Evolutionary conservation across 2,888 invertebrate genomes (phyloP).

Genomic region (Eumacrocentrus americanus): DNA sequence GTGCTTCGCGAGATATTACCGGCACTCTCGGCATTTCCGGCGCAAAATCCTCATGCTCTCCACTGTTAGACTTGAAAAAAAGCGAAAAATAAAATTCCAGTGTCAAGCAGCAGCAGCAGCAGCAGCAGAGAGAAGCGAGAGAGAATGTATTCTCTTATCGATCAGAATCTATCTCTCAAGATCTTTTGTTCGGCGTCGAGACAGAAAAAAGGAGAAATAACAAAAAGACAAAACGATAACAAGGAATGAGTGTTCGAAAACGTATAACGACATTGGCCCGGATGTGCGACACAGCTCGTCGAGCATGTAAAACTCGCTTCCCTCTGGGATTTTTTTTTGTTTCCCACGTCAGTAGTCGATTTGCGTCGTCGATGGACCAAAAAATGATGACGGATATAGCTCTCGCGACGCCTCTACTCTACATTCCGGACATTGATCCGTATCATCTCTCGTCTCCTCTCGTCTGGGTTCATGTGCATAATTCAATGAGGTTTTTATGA

Average conservation of each 20-base stretch:
- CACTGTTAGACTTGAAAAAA: too few species aligned
- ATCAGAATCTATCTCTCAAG: background rate
- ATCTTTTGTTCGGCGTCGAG: background rate
- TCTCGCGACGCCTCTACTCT: background rate
- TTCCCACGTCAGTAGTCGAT: background rate
- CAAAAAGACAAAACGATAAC: background rate
- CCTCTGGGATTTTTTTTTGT: background rate
- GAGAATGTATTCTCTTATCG: too few species aligned
- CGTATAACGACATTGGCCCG: constrained; percentile 10
- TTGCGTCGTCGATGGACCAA: constrained; percentile 5
- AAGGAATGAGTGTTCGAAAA: background rate
- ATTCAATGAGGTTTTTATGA: too few species aligned
- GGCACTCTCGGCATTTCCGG: too few species aligned
- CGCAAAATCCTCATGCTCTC: too few species aligned
- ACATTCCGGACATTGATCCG: background rate
- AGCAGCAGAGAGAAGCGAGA: too few species aligned
- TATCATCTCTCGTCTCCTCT: background rate
- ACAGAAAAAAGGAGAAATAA: background rate
- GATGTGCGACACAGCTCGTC: constrained; percentile 6
- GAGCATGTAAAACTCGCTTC: constrained; percentile 8
- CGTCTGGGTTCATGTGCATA: too few species aligned
- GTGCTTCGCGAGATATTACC: too few species aligned
- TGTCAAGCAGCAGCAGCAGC: too few species aligned
- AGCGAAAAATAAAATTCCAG: too few species aligned
- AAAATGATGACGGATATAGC: constrained; percentile 7